phyloP scores from a whole-genome alignment of 2,797 vertebrate species.

The Notolabrus celidotus region DNA sequence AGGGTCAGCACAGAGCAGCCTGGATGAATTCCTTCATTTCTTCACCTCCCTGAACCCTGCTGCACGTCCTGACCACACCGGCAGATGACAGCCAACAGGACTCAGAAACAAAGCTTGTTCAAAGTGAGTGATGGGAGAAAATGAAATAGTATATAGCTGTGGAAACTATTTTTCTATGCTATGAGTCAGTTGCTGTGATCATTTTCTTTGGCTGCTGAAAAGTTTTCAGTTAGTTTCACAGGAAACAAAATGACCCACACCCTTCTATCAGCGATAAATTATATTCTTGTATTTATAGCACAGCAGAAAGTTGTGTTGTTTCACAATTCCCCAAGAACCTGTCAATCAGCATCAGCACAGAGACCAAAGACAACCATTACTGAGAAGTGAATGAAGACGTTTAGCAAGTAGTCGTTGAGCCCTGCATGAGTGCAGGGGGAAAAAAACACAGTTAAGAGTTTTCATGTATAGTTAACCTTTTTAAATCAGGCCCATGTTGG shows the following conservation, averaged over 20 bases:
- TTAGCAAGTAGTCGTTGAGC: background rate
- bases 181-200: conserved; percentile 52
- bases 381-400: conserved; percentile 16
- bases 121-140: conserved; percentile 56
- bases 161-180: conserved; percentile 63
- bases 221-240: conserved; percentile 62
- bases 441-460: conserved; percentile 49
- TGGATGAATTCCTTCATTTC: conserved; percentile 62
- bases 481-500: conserved; percentile 64
- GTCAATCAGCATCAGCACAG: conserved; percentile 34
- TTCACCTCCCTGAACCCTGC: conserved; percentile 45
- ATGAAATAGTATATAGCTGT: conserved; percentile 61
- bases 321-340: conserved; percentile 19
- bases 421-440: background rate
- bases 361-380: conserved; percentile 23
- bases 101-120: conserved; percentile 3
- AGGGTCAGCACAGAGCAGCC: conserved; percentile 61
- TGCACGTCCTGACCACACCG: conserved; percentile 43
- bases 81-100: conserved; percentile 20
- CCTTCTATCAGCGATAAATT: conserved; percentile 58
- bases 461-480: conserved; percentile 45
- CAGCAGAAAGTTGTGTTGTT: conserved; percentile 30
- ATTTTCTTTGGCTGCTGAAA: conserved; percentile 72
- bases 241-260: conserved; percentile 71
- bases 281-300: conserved; percentile 42